phyloP scores from a whole-genome alignment of 2,797 vertebrate genomes.

The Ptychobarbus kaznakovi region DNA sequence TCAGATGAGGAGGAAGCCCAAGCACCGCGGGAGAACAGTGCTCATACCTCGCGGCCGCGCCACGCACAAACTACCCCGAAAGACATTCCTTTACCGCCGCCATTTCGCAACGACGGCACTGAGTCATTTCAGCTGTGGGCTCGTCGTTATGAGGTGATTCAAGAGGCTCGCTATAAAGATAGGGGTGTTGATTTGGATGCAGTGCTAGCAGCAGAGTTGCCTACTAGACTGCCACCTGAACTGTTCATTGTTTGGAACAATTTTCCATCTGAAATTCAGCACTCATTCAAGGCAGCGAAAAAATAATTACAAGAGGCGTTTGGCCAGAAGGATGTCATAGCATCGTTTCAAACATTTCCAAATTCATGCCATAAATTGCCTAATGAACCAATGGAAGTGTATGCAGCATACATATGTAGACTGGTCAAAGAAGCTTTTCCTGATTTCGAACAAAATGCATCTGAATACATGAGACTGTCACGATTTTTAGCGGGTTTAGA shows the following conservation, averaged over 20 bases:
- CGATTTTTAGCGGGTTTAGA: conserved; percentile 24
- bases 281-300: conserved; percentile 6
- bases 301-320: conserved; percentile 17
- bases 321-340: conserved; percentile 31
- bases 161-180: conserved; percentile 29
- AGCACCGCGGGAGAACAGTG: background rate
- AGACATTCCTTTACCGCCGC: background rate
- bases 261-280: conserved; percentile 7
- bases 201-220: conserved; percentile 34
- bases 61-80: background rate
- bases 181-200: conserved; percentile 14
- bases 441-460: conserved; percentile 30
- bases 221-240: conserved; percentile 31
- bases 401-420: conserved; percentile 40
- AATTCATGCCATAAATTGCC: conserved; percentile 25
- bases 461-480: conserved; percentile 34
- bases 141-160: conserved; percentile 26
- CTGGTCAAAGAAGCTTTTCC: conserved; percentile 44
- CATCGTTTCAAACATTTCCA: conserved; percentile 34
- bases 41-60: background rate
- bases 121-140: conserved; percentile 36
- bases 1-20: background rate
- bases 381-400: conserved; percentile 34
- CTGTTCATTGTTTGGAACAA: conserved; percentile 47
- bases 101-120: conserved; percentile 21